Conservation (phyloP, 2,797 vertebrate species). For the Austrolebias charrua region DNA sequence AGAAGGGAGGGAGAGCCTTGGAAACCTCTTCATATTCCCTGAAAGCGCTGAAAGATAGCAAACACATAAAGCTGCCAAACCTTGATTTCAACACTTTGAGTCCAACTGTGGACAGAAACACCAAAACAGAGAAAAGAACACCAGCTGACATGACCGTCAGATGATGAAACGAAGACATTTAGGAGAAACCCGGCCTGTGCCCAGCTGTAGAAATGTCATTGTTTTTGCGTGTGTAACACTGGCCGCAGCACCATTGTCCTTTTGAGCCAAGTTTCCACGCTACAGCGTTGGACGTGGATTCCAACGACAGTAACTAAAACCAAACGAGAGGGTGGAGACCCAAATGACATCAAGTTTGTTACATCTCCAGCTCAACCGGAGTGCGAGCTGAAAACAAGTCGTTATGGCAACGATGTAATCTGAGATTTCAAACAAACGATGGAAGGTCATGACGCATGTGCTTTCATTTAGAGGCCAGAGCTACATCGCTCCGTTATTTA, state of each 20-base stretch:
- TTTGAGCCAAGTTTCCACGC: conserved; percentile 74
- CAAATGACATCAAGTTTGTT: conserved; percentile 84
- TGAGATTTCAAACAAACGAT: conserved; percentile 82
- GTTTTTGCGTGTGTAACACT: conserved; percentile 58
- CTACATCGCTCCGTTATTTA: conserved; percentile 79
- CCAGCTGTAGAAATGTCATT: conserved; percentile 73
- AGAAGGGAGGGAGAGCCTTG: conserved; percentile 19
- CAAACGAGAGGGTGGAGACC: conserved; percentile 80
- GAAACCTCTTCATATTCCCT: conserved; percentile 29
- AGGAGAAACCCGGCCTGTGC: conserved; percentile 11
- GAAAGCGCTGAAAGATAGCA: conserved; percentile 58
- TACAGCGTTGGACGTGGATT: conserved; percentile 74
- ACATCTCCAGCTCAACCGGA: conserved; percentile 78
- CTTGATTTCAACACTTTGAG: conserved; percentile 45
- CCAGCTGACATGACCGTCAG: conserved; percentile 34
- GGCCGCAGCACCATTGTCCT: conserved; percentile 44
- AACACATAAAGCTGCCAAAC: conserved; percentile 30
- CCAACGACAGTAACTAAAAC: conserved; percentile 73
- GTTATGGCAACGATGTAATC: conserved; percentile 81
- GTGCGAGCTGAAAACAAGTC: conserved; percentile 62
- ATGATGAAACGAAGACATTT: conserved; percentile 41
- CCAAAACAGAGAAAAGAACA: conserved; percentile 36
- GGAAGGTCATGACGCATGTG: conserved; percentile 80
- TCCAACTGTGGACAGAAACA: conserved; percentile 34
- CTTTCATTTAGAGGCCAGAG: conserved; percentile 76